These are phyloP conservation scores for Apostichopus japonicus DNA, from an alignment of 35 echinoderm and acorn worm genomes.

Conservation along the genomic window DNA sequence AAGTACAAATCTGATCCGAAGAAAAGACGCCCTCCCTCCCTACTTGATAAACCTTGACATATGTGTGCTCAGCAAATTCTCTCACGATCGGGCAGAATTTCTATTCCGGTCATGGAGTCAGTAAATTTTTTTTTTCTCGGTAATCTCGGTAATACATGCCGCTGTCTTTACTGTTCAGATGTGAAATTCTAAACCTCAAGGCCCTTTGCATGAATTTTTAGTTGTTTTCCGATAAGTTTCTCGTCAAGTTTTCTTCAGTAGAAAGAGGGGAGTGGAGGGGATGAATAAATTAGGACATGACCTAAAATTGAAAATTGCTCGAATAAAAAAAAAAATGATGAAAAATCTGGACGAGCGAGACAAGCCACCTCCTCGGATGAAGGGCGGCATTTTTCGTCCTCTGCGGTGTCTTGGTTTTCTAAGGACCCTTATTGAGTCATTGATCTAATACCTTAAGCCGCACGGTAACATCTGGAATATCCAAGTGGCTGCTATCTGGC, in stretches of 20 bases:
- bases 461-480: background rate
- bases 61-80: too few relatives aligned
- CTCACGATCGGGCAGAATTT: too few relatives aligned
- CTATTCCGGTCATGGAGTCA: too few relatives aligned
- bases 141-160: too few relatives aligned
- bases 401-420: background rate
- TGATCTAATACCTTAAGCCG: slow-evolving; percentile 3
- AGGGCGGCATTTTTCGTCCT: background rate
- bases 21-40: too few relatives aligned
- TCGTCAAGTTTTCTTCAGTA: background rate
- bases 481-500: background rate
- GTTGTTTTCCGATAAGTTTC: background rate
- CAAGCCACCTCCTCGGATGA: background rate
- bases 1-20: too few relatives aligned
- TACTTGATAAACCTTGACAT: too few relatives aligned
- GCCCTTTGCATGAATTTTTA: background rate
- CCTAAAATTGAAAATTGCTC: background rate
- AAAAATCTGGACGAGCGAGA: background rate
- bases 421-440: slow-evolving; percentile 16
- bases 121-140: too few relatives aligned
- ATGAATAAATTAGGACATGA: slow-evolving; percentile 4
- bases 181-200: background rate
- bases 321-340: background rate
- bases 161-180: too few relatives aligned
- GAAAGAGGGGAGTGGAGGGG: background rate